Evolutionary conservation across 2,888 invertebrate species (phyloP).

Genomic region (Onchidella celtica): DNA sequence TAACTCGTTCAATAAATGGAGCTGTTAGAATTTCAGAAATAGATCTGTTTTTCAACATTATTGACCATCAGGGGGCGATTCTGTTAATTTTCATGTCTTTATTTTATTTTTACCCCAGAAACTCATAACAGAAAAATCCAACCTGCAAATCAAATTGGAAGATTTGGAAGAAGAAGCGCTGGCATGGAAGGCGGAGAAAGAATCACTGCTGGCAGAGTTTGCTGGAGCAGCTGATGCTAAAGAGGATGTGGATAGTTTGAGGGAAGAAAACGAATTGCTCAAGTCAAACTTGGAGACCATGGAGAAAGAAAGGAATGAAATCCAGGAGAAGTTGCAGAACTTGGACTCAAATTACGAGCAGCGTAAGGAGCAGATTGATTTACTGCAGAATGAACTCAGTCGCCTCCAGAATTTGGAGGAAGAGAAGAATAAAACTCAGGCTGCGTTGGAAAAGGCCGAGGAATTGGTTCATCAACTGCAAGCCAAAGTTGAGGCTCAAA

Average conservation of each 20-base stretch:
- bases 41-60: too few relatives aligned
- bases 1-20: too few relatives aligned
- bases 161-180: slow-evolving; percentile 51
- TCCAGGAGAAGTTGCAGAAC: slow-evolving; percentile 37
- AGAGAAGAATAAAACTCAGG: slow-evolving; percentile 24
- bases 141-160: slow-evolving; percentile 51
- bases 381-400: slow-evolving; percentile 44
- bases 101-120: slow-evolving; percentile 35
- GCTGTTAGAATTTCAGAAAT: too few relatives aligned
- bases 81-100: neutral
- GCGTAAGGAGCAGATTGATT: slow-evolving; percentile 43
- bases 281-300: slow-evolving; percentile 58
- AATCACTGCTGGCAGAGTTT: slow-evolving; percentile 32
- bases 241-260: neutral
- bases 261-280: slow-evolving; percentile 48
- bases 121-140: slow-evolving; percentile 47
- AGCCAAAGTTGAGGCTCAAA: neutral
- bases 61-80: too few relatives aligned
- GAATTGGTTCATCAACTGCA: neutral
- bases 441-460: slow-evolving; percentile 41
- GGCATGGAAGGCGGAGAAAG: slow-evolving; percentile 38
- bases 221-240: neutral
- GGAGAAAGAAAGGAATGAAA: slow-evolving; percentile 24
- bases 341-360: slow-evolving; percentile 26
- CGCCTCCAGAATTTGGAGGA: slow-evolving; percentile 23